Base-by-base conservation (phyloP, 2,888 invertebrate species). In the Hemithea aestivaria region DNA sequence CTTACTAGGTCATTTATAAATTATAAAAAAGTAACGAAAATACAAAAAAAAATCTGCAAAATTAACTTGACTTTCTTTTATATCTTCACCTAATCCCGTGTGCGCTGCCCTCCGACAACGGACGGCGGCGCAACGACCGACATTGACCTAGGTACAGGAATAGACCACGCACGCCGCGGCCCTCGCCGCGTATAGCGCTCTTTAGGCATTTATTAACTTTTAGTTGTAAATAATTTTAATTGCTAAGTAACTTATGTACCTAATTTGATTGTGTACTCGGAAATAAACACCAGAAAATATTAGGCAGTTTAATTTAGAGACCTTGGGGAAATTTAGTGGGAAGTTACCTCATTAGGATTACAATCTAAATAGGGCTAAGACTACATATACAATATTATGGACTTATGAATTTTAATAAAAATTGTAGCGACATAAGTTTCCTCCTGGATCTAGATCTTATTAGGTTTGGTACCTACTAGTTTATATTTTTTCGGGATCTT, bases 1-100 rank as follows among this genome's bases (percentile, higher is more conserved):
- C 87, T 85, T 87, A 87, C 87, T 88, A 88, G 87, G 87, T 88
- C 87, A 87, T 87, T 88, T 87, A 87, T 87, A 87, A 87, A 87
- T 87, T 85, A 84, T 87, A 87, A 85, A 87, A 84, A 80, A 84
- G 78, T 72, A 37, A 37, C 12, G 70, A 84, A 85, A 84, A 84
- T 76, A 76, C 70, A 78, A 79, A 79, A 87, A 80, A 87, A 87
- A 87, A 80, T 60, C 73, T 65, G 74, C 71, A 88, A 88, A 87
- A 79, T 81, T 64, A 59, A 66, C 49, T 45, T 51, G 70, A 48
- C 59, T 77, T 77, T 85, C 54, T 53, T 73, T 79, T 72, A 11
- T 25, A n/a, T 31, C 35, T 16, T 43, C 27, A 34, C 41, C 32
- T 38, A 9, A 23, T 29, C 34, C 42, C 37, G 30, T 31, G 25